These are phyloP conservation scores for Pemphigus obesinymphae DNA, from an alignment of 1,140 invertebrate genomes.

Conservation along the genomic window DNA sequence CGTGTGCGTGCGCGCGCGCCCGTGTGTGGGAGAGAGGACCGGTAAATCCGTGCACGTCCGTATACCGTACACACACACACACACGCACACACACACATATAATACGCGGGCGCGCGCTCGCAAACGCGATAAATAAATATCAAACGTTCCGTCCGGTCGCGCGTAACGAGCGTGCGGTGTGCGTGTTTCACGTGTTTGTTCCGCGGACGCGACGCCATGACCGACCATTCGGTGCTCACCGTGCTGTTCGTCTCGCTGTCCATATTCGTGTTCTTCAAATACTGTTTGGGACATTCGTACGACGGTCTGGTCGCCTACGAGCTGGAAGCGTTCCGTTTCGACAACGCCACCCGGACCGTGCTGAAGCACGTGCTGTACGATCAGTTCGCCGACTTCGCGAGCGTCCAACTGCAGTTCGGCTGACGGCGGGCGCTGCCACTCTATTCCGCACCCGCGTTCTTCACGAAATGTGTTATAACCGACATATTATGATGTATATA, in stretches of 20 bases:
- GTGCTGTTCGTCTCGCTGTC: constrained; percentile 45
- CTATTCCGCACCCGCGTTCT: too few species aligned
- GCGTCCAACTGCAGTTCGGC: neutral
- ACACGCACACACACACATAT: too few species aligned
- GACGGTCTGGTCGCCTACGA: neutral
- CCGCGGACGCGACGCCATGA: neutral
- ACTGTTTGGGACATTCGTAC: constrained; percentile 44
- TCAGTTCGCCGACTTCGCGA: neutral
- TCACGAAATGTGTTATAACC: too few species aligned
- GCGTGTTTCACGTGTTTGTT: neutral
- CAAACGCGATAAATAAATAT: too few species aligned
- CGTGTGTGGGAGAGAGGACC: too few species aligned
- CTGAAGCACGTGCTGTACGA: neutral
- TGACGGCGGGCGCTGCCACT: neutral
- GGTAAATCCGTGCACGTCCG: too few species aligned
- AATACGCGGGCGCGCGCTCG: neutral
- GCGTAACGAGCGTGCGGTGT: neutral
- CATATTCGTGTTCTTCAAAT: constrained; percentile 47
- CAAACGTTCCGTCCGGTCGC: neutral
- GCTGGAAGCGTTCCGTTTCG: neutral
- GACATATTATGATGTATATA: too few species aligned
- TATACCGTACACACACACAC: too few species aligned
- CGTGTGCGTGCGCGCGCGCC: too few species aligned
- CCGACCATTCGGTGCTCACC: constrained; percentile 43
- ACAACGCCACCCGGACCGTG: constrained; percentile 4